Percentiles rank a stretch among this genome's conserved stretches.
These are phyloP conservation scores for Octonoba sinensis DNA, from an alignment of 2,888 invertebrate species.

Conservation along the genomic window DNA sequence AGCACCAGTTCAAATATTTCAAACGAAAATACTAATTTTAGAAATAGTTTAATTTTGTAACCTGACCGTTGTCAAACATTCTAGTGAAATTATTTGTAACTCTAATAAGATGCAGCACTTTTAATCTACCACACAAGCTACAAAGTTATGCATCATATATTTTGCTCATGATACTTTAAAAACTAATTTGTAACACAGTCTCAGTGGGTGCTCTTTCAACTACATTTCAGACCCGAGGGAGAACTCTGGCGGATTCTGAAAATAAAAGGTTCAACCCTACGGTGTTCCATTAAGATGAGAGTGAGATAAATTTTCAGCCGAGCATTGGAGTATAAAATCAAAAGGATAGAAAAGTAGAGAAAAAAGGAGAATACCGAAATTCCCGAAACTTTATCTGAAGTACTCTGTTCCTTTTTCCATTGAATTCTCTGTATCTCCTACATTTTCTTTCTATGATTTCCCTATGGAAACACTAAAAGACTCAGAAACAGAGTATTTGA, in stretches of 20 bases:
- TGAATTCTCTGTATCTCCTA: constrained; percentile 18
- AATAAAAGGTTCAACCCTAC: constrained; percentile 17
- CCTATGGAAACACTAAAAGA: constrained; percentile 55
- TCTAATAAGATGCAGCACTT: too few species aligned
- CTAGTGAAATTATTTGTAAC: too few species aligned
- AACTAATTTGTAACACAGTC: too few species aligned
- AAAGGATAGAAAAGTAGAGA: neutral
- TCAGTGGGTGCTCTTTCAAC: too few species aligned
- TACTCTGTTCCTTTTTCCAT: constrained; percentile 23
- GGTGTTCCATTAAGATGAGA: constrained; percentile 53
- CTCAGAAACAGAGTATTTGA: constrained; percentile 39
- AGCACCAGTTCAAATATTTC: too few species aligned
- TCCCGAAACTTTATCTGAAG: constrained; percentile 49
- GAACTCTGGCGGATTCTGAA: neutral
- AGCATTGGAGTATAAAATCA: constrained; percentile 44
- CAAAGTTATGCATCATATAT: too few species aligned
- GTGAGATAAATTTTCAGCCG: constrained; percentile 41
- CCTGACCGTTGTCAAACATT: too few species aligned
- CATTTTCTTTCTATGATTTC: constrained; percentile 43
- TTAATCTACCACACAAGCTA: too few species aligned
- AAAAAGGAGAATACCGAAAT: constrained; percentile 14
- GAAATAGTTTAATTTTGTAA: too few species aligned
- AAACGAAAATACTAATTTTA: too few species aligned
- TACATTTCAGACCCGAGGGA: too few species aligned
- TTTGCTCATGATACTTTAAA: too few species aligned